A percentile compares a stretch with the other conserved stretches of the same genome.
Evolutionary conservation across 2,888 invertebrate genomes (phyloP).

Genomic region (Ectemnius lituratus): DNA sequence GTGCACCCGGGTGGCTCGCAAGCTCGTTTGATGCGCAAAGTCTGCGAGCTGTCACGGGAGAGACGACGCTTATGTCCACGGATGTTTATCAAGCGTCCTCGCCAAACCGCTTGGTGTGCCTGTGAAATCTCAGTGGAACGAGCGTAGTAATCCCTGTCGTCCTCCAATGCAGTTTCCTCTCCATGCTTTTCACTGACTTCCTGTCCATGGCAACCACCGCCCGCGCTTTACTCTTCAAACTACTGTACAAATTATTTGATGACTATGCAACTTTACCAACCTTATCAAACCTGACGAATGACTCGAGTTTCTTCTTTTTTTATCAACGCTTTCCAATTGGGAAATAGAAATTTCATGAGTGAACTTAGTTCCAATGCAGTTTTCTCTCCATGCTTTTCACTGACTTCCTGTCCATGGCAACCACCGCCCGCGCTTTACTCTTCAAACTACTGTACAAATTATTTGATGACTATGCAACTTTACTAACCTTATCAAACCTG

Average conservation of each 20-base stretch:
- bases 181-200: not conserved
- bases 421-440: not conserved
- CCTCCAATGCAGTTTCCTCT: slow-evolving; percentile 23
- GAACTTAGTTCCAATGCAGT: slow-evolving; percentile 28
- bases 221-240: not conserved
- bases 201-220: not conserved
- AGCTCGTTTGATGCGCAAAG: slow-evolving; percentile 9
- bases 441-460: not conserved
- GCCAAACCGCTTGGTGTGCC: slow-evolving; percentile 17
- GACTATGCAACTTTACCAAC: too few species aligned
- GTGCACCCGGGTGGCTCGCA: not conserved
- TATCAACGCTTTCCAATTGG: too few species aligned
- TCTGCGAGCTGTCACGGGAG: slow-evolving; percentile 40
- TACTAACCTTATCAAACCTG: too few species aligned
- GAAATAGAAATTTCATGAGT: too few species aligned
- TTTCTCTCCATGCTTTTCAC: not conserved
- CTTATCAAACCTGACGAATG: too few species aligned
- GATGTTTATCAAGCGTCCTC: slow-evolving; percentile 50
- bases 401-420: not conserved
- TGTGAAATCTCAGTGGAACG: slow-evolving; percentile 49
- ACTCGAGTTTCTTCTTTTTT: too few species aligned
- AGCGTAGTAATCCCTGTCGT: slow-evolving; percentile 16
- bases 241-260: not conserved
- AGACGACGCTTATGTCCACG: slow-evolving; percentile 27
- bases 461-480: too few species aligned